These are phyloP conservation scores for Invenusta paracnida DNA, from an alignment of 2,888 invertebrate species.

Conservation along the genomic window DNA sequence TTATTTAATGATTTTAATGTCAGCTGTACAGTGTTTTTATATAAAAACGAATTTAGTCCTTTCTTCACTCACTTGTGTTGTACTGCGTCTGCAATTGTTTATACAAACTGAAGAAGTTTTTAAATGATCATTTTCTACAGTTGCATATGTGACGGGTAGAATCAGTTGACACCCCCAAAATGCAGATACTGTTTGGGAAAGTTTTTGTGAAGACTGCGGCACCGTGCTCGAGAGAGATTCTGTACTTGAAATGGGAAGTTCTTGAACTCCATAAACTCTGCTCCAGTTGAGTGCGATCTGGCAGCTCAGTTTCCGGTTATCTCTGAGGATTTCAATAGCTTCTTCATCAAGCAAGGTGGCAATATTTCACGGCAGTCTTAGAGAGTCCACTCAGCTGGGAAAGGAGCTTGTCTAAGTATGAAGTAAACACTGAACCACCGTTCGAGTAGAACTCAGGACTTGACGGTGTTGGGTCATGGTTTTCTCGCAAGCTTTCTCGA, in stretches of 20 bases:
- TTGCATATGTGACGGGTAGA: neutral
- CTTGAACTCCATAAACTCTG: no score
- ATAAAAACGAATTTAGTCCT: neutral
- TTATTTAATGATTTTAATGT: neutral
- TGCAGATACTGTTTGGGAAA: neutral
- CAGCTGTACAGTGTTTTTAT: neutral
- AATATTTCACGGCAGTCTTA: neutral
- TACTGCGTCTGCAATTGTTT: neutral
- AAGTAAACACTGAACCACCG: neutral
- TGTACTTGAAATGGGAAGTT: no score
- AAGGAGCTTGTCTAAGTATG: neutral
- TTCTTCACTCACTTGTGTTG: neutral
- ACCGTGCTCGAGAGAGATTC: no score
- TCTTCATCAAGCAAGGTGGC: neutral
- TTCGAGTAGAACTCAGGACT: neutral
- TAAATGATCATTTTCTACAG: neutral
- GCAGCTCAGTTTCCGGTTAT: neutral
- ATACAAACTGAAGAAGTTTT: neutral
- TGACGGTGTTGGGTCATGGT: neutral
- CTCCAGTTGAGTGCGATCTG: neutral
- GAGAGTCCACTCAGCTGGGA: neutral
- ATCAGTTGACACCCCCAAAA: neutral
- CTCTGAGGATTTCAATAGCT: neutral
- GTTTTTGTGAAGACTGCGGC: neutral
- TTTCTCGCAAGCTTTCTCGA: neutral